A percentile compares a stretch with the other conserved stretches of the same genome.
phyloP scores from a whole-genome alignment of 2,888 invertebrate species.

The Torymus aiolomorphi region DNA sequence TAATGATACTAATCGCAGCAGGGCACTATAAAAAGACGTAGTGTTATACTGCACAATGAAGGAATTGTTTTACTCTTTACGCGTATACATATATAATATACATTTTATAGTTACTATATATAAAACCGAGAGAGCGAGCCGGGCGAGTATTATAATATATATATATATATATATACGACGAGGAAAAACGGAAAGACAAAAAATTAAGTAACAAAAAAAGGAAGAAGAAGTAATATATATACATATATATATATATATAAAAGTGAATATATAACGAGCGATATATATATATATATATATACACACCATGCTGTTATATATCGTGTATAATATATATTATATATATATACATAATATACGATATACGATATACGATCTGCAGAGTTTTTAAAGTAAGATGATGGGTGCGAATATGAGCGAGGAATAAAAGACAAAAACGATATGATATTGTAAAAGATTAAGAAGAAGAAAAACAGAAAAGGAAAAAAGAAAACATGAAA shows the following conservation, averaged over 20 bases:
- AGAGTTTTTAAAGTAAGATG: slow-evolving; percentile 32
- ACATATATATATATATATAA: too few species aligned
- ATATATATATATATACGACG: slow-evolving; percentile 16
- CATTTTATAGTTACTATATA: slow-evolving; percentile 45
- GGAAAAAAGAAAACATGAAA: not conserved
- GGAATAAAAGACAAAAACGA: too few species aligned
- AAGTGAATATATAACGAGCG: too few species aligned
- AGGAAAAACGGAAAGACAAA: not conserved
- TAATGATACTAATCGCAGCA: slow-evolving; percentile 23
- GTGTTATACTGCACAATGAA: slow-evolving; percentile 52
- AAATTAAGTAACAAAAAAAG: not conserved
- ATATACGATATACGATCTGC: slow-evolving; percentile 6
- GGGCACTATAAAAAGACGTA: slow-evolving; percentile 34
- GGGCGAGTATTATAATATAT: not conserved
- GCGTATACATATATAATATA: slow-evolving; percentile 16
- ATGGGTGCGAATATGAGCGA: too few species aligned
- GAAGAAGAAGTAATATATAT: not conserved
- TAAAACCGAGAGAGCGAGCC: not conserved
- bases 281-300: not conserved
- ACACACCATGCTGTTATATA: not conserved
- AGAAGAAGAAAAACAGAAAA: not conserved
- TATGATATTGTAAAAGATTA: not conserved
- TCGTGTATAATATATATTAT: slow-evolving; percentile 24
- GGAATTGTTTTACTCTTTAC: slow-evolving; percentile 54
- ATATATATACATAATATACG: too few species aligned